Base-by-base conservation (phyloP, 2,888 invertebrate species). In the Cetonia aurata region DNA sequence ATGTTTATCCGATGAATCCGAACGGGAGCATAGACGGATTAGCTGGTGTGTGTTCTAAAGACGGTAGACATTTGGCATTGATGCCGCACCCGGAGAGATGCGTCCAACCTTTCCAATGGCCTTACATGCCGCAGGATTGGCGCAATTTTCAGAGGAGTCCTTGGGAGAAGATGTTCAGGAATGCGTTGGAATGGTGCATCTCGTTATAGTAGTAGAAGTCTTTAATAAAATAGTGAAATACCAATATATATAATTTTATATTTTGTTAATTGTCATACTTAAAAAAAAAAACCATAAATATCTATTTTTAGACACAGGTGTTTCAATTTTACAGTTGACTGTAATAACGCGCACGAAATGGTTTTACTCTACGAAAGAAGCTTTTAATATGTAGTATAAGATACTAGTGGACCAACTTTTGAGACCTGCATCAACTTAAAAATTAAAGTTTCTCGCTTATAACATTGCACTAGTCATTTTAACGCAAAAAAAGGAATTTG, bases 41-140 rank as follows among this genome's bases (percentile, higher is more conserved):
- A 73, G 98, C 98, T 25, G 98, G 94, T 12, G 85, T 99, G 68
- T 94, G 96, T 77, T 98, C 98, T 0, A 80, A 83, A 0, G 93
- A 98, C 86, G 99, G 98, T 0, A 90, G 98, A 3, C 98, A 99
- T 85, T 87, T 98, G 77, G 99, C 98, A 0, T 90, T 99, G 89
- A 99, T 99, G 99, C 99, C 99, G 1, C 99, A 99, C 87, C 98
- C 99, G 0, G 99, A 99, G 86, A 89, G 98, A 73, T 96, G 95
- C 81, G 91, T 93, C 72, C 88, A 94, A 77, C 90, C 92, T 76
- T 97, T 96, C 93, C 98, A 98, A 84, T 96, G 96, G 91, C 92
- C 96, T 0, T 91, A 91, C 81, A 84, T 86, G 75, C 90, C 90
- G 6, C 81, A 84, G 6, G 83, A 84, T 67, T 88, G 89, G 82